These are phyloP conservation scores for Drosophila bocqueti DNA, from an alignment of 1,140 invertebrate genomes.

Conservation along the genomic window DNA sequence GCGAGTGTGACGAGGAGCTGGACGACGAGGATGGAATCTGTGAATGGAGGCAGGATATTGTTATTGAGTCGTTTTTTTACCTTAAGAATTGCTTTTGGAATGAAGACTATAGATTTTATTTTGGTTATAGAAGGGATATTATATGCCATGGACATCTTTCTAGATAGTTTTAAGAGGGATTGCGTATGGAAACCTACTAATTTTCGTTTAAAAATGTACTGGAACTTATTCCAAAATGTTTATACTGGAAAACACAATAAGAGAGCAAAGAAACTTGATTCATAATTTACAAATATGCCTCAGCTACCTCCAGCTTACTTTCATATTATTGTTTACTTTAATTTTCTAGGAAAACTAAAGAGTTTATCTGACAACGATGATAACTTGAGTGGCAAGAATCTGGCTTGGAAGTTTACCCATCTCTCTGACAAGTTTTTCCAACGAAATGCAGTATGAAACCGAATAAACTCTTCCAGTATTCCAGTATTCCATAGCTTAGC, in stretches of 20 bases:
- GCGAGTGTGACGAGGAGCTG: slow-evolving; percentile 68
- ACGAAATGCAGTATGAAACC: neutral
- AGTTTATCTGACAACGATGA: too few relatives aligned
- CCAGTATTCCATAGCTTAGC: neutral
- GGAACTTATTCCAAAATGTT: neutral
- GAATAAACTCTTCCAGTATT: neutral
- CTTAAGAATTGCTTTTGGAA: too few relatives aligned
- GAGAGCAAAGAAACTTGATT: neutral
- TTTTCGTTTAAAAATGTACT: neutral
- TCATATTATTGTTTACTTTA: neutral
- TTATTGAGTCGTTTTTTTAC: neutral
- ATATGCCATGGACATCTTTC: neutral
- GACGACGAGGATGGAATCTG: slow-evolving; percentile 66
- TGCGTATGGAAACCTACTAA: neutral
- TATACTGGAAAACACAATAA: neutral
- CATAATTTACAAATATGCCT: neutral
- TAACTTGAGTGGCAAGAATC: neutral
- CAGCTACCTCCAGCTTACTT: too few relatives aligned
- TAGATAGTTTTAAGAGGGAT: neutral
- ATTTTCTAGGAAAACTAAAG: neutral
- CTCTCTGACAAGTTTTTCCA: neutral
- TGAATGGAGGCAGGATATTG: neutral
- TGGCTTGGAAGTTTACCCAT: neutral
- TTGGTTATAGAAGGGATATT: too few relatives aligned
- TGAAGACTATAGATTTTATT: too few relatives aligned